These are phyloP conservation scores for Psittacara wagleri DNA, from an alignment of 2,113 vertebrate genomes.

Conservation along the genomic window DNA sequence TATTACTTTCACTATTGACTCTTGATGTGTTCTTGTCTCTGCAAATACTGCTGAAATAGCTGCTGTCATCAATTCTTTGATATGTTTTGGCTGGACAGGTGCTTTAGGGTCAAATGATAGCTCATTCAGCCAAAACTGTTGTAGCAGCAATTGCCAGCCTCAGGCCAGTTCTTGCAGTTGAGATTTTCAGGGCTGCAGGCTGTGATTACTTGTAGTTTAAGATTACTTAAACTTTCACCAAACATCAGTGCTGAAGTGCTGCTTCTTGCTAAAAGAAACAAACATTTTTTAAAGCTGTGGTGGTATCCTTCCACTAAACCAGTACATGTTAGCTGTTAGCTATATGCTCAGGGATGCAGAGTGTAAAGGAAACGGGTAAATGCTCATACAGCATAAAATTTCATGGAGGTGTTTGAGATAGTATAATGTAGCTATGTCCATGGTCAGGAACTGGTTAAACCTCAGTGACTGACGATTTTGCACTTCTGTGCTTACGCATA, in stretches of 20 bases:
- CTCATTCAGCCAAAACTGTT: slow-evolving; percentile 12
- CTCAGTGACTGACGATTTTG: not conserved
- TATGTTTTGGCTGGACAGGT: slow-evolving; percentile 24
- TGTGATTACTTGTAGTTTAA: not conserved
- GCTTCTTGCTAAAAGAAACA: not conserved
- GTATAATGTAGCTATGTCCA: not conserved
- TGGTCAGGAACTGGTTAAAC: not conserved
- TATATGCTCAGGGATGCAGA: not conserved
- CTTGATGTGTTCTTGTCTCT: slow-evolving; percentile 26
- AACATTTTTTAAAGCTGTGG: not conserved
- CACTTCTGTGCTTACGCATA: not conserved
- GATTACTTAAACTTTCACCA: not conserved
- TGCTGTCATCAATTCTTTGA: slow-evolving; percentile 29
- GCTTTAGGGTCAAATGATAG: slow-evolving; percentile 43
- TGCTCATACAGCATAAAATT: not conserved
- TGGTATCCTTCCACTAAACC: not conserved
- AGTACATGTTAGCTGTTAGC: not conserved
- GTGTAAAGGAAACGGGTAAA: not conserved
- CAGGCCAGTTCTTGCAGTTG: not conserved
- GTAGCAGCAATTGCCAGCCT: slow-evolving; percentile 20
- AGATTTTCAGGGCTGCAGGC: not conserved
- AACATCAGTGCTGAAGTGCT: not conserved
- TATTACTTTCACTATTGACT: slow-evolving; percentile 36
- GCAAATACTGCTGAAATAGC: slow-evolving; percentile 51
- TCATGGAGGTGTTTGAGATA: not conserved